Percentiles rank a stretch among this genome's conserved stretches.
These are phyloP conservation scores for Ginglymostoma cirratum DNA, from an alignment of 2,113 vertebrate species.

Conservation along the genomic window DNA sequence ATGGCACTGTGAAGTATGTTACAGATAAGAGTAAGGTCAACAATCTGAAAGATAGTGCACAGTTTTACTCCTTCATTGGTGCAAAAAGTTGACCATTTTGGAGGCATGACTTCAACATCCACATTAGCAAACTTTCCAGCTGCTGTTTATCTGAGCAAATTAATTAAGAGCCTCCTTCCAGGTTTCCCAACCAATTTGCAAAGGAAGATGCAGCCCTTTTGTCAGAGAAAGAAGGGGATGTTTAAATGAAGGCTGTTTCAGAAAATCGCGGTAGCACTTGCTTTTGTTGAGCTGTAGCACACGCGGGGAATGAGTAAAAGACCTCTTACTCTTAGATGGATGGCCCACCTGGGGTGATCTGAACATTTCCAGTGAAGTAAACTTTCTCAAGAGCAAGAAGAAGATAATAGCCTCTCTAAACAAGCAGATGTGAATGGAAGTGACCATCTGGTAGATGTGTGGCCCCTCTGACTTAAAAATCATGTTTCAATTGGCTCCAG, in stretches of 20 bases:
- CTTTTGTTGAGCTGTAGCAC: neutral
- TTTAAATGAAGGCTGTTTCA: neutral
- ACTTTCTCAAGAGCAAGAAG: neutral
- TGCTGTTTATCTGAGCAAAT: too few relatives aligned
- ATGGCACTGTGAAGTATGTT: neutral
- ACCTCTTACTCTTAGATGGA: neutral
- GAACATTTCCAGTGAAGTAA: neutral
- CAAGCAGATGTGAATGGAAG: neutral
- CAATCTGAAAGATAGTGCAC: neutral
- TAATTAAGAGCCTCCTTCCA: too few relatives aligned
- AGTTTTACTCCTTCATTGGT: too few relatives aligned
- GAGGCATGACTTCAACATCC: too few relatives aligned
- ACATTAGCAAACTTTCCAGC: too few relatives aligned
- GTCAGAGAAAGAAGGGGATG: neutral
- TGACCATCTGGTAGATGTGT: neutral
- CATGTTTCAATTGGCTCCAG: neutral
- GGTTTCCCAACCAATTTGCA: too few relatives aligned
- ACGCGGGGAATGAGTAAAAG: neutral
- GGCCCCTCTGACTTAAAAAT: too few relatives aligned
- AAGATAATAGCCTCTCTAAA: too few relatives aligned
- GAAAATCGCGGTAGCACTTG: neutral
- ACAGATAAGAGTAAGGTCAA: neutral
- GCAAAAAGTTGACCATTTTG: too few relatives aligned
- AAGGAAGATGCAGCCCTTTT: neutral
- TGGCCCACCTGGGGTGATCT: neutral